Evolutionary conservation across 30 jellyfish, hydroid and myxozoan genomes (phyloP).

Genomic region (Aurelia aurita complex sp. Pacific): DNA sequence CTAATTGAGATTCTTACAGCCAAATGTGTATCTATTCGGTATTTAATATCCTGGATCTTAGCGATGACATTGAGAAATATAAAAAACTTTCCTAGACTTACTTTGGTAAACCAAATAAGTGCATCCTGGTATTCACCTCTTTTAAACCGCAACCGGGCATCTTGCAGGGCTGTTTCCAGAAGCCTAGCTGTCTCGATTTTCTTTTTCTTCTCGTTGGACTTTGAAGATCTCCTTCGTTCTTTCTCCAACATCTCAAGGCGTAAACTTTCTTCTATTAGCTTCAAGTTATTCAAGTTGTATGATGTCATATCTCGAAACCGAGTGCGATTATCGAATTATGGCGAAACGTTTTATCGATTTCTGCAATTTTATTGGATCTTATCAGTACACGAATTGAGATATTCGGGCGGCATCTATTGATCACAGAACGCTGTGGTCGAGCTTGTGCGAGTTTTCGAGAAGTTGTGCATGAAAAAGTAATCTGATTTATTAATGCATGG

Average conservation of each 20-base stretch:
- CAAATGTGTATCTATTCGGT: too few species aligned
- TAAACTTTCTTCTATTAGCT: constrained; percentile 51
- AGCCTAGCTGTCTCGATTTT: constrained; percentile 30
- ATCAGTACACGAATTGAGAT: constrained; percentile 29
- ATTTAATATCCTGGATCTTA: too few species aligned
- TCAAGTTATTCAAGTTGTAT: constrained; percentile 58
- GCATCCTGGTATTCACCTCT: constrained; percentile 52
- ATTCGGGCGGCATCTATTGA: constrained; percentile 44
- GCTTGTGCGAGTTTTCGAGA: constrained; percentile 8
- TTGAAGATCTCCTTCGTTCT: constrained; percentile 40
- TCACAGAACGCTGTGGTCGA: constrained; percentile 42
- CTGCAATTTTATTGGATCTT: constrained; percentile 50
- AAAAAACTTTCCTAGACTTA: neutral
- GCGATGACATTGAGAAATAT: too few species aligned
- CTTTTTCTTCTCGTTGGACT: constrained; percentile 28
- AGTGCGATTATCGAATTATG: constrained; percentile 38
- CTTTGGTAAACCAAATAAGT: constrained; percentile 40
- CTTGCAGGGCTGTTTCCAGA: constrained; percentile 62
- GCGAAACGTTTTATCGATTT: constrained; percentile 22
- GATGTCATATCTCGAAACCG: constrained; percentile 65
- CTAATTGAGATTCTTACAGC: too few species aligned
- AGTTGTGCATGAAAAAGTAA: constrained; percentile 9
- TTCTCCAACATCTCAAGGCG: constrained; percentile 65
- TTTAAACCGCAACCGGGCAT: constrained; percentile 48
- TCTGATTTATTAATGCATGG: constrained; percentile 17